Evolutionary conservation across 2,797 vertebrate species (phyloP).

Genomic region (Chaenodraco wilsoni): DNA sequence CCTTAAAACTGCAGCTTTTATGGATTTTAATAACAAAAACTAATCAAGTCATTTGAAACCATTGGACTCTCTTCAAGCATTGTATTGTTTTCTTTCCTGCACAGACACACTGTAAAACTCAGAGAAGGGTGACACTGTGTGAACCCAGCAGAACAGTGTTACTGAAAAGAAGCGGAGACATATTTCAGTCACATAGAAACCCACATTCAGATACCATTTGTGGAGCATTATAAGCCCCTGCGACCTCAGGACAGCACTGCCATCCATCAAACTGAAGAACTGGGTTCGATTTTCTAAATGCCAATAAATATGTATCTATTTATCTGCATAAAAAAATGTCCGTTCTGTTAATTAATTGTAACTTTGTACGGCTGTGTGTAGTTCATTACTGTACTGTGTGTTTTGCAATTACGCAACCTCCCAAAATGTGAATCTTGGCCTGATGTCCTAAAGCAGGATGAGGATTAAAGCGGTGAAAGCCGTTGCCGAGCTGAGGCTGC

Average conservation of each 20-base stretch:
- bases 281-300: slow-evolving; percentile 13
- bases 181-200: slow-evolving; percentile 4
- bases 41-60: background rate
- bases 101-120: background rate
- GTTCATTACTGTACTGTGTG: slow-evolving; percentile 21
- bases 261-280: background rate
- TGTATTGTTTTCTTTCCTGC: background rate
- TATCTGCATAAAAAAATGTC: too few relatives aligned
- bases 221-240: too few relatives aligned
- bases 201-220: too few relatives aligned
- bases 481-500: slow-evolving; percentile 15
- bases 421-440: slow-evolving; percentile 56
- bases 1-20: background rate
- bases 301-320: background rate
- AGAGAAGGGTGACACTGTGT: background rate
- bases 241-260: slow-evolving; percentile 18
- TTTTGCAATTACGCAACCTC: slow-evolving; percentile 48
- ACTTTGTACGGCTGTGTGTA: slow-evolving; percentile 14
- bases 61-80: background rate
- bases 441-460: slow-evolving; percentile 47
- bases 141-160: slow-evolving; percentile 3
- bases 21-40: background rate
- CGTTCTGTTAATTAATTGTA: background rate
- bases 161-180: background rate
- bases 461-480: slow-evolving; percentile 59